Base-by-base conservation (phyloP, 2,888 invertebrate genomes). In the Lymantria monacha region DNA sequence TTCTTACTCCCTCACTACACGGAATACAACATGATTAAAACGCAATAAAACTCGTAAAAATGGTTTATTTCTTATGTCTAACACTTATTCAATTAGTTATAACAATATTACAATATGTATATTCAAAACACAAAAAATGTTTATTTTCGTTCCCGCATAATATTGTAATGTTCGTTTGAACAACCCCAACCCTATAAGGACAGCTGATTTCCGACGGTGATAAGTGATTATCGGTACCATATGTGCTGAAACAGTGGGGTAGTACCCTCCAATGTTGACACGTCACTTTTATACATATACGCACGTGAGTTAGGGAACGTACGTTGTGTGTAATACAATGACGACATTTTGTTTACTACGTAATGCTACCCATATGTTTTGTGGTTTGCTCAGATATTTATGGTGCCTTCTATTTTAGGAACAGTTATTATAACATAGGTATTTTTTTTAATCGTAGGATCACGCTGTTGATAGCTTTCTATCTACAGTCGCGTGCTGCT, bases 141-240 rank as follows among this genome's bases (percentile, higher is more conserved):
- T 44, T 49, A 63, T 68, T 69, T 74, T 70, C 10, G 53, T 41
- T 15, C 50, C 48, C 22, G 44, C 41, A 70, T 72, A 65, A 42
- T 22, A 44, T 48, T n/a, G 47, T 72, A 70, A 72, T 75, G 70
- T 73, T 71, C 74, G 71, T 59, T 67, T 66, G 74, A 61, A 69
- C 66, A 70, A 73, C 64, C 69, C 72, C 81, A 22, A 22, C 60
- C 79, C 71, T 63, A 49, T 66, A 70, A n/a, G 72, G 85, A 86
- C 88, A 85, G 81, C 81, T 86, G 88, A 89, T 87, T 87, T 81
- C 84, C 82, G 80, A 69, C 65, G 46, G 61, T 74, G 83, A 85
- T 85, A 85, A 80, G 70, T 76, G 76, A 83, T 82, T 79, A 76
- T 73, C 63, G 64, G 76, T 69, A 72, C 78, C 86, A 86, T 79